Evolutionary conservation across 2,888 invertebrate species (phyloP).

Genomic region (Zaprionus bogoriensis): DNA sequence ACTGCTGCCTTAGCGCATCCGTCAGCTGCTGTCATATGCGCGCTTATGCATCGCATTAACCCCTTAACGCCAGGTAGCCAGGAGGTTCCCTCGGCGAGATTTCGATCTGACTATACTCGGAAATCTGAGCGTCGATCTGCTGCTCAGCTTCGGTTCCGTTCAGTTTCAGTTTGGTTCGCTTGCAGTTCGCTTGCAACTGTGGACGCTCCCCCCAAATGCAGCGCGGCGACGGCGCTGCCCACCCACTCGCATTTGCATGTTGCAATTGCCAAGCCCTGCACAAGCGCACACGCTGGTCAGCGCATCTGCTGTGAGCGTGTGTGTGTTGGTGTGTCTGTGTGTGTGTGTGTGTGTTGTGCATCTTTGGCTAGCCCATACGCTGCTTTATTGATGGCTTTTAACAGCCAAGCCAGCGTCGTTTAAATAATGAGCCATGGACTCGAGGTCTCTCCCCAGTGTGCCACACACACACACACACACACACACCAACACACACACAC

Average conservation of each 20-base stretch:
- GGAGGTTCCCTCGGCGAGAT: slow-evolving; percentile 38
- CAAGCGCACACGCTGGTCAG: slow-evolving; percentile 43
- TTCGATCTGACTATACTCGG: slow-evolving; percentile 31
- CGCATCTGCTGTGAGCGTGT: slow-evolving; percentile 13
- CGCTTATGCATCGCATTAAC: slow-evolving; percentile 23
- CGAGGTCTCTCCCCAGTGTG: slow-evolving; percentile 43
- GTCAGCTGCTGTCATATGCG: slow-evolving; percentile 15
- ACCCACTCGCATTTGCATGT: slow-evolving; percentile 78
- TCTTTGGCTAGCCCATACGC: slow-evolving; percentile 54
- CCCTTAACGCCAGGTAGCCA: slow-evolving; percentile 45
- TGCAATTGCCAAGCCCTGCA: slow-evolving; percentile 52
- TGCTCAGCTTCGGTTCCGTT: too few relatives aligned
- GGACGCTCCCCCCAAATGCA: slow-evolving; percentile 49
- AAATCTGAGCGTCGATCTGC: slow-evolving; percentile 53
- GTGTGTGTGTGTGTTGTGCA: slow-evolving; percentile 21
- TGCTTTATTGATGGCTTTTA: slow-evolving; percentile 76
- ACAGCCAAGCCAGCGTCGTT: slow-evolving; percentile 75
- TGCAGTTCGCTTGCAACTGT: slow-evolving; percentile 22
- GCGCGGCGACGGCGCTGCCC: slow-evolving; percentile 39
- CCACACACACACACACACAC: slow-evolving; percentile 38
- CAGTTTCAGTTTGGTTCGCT: too few relatives aligned
- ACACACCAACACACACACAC: background rate
- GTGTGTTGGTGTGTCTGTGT: slow-evolving; percentile 14
- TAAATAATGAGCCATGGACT: slow-evolving; percentile 72
- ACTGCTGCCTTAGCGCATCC: background rate